Conservation (phyloP, 2,797 vertebrate genomes). For the Hypotaenidia philippensis region DNA sequence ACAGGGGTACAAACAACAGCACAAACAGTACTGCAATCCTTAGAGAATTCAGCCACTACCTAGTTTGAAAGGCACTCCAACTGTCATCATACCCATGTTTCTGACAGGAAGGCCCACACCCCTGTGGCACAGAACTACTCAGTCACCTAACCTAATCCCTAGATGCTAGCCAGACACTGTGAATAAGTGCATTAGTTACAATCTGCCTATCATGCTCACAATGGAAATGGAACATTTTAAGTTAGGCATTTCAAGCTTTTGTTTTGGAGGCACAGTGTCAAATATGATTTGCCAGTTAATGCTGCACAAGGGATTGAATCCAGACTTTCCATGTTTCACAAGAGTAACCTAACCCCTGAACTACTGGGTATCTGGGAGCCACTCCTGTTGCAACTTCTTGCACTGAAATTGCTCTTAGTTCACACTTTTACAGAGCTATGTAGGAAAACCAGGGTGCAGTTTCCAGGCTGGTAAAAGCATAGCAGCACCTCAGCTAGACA, state of each 20-base stretch:
- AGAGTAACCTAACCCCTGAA: not conserved
- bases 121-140: not conserved
- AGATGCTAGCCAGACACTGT: not conserved
- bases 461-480: not conserved
- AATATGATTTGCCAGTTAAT: not conserved
- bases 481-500: not conserved
- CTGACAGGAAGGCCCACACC: not conserved
- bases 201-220: not conserved
- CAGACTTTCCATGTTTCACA: not conserved
- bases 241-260: not conserved
- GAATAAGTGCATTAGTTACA: not conserved
- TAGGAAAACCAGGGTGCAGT: not conserved
- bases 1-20: not conserved
- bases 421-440: not conserved
- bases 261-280: not conserved
- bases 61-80: not conserved
- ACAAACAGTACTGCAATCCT: not conserved
- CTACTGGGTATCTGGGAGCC: not conserved
- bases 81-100: not conserved
- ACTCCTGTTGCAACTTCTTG: not conserved
- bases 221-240: not conserved
- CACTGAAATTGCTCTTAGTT: not conserved
- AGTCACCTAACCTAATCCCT: not conserved
- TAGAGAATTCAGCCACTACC: not conserved
- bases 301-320: not conserved